Base-by-base conservation (phyloP, 2,888 invertebrate genomes). In the Nemotelus pantherinus region DNA sequence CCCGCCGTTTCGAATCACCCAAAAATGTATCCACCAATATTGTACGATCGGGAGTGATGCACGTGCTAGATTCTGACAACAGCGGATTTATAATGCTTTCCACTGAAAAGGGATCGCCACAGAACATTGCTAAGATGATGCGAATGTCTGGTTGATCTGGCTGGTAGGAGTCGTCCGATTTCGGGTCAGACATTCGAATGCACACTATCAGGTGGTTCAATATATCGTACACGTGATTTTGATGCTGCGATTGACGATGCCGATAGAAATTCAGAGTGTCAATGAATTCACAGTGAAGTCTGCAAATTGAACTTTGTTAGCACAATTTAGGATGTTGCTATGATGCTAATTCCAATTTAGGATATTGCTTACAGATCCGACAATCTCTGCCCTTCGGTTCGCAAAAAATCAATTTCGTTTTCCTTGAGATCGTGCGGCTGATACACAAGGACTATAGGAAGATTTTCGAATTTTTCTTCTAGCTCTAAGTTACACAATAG, bases 111-210 rank as follows among this genome's bases (percentile, higher is more conserved):
- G 96, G 95, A 87, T 98, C 98, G 75, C 97, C 97, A 87, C 98
- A 98, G 87, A 97, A 96, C 92, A 97, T 94, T 87, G 97, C 97
- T 91, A 98, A 94, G 86, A 95, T 94, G 86, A 97, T 95, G 83
- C 96, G 93, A 25, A 87, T 80, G 81, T 87, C 87, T 25, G 88
- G 80, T 84, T 88, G 84, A 83, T 85, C 86, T 63, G 86, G 84
- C 77, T 85, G 84, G 84, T 85, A 87, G 79, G 85, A 83, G 78
- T 87, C 87, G 76, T 85, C 84, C 79, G 84, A 84, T 78, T 87
- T 87, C 81, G 86, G 85, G 81, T 87, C 87, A 68, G 86, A 83
- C 63, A 87, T 82, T 77, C 86, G 84, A 48, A 87, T 83, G 43
- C 87, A 86, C 77, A 86, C 84, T 80, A 87, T 87, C 60, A 87